Evolutionary conservation across 1,140 invertebrate species (phyloP).

Genomic region (Lepidurus arcticus): DNA sequence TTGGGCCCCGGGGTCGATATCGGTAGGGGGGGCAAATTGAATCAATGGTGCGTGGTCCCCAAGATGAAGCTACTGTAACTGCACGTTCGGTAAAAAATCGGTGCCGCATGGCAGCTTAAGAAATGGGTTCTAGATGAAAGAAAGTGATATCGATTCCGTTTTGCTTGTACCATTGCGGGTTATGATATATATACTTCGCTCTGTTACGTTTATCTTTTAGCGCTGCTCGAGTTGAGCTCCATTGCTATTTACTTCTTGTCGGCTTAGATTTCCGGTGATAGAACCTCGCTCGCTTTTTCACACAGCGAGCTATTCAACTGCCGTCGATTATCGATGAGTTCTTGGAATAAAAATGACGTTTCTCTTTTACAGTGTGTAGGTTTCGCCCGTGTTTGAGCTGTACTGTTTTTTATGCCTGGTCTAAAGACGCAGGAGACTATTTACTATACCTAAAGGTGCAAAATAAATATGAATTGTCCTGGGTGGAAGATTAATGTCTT

Average conservation of each 20-base stretch:
- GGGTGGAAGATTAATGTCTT: too few relatives aligned
- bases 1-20: slow-evolving; percentile 13
- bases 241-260: slow-evolving; percentile 15
- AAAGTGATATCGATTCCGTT: slow-evolving; percentile 14
- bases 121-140: slow-evolving; percentile 1
- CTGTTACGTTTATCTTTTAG: slow-evolving; percentile 17
- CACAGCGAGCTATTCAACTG: slow-evolving; percentile 8
- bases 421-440: too few relatives aligned
- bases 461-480: too few relatives aligned
- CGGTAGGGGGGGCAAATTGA: background rate
- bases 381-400: too few relatives aligned
- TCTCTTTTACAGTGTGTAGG: background rate
- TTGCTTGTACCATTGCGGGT: slow-evolving; percentile 11
- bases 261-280: background rate
- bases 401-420: too few relatives aligned
- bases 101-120: slow-evolving; percentile 20
- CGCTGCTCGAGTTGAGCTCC: slow-evolving; percentile 13
- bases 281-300: background rate
- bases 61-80: slow-evolving; percentile 22
- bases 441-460: too few relatives aligned
- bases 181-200: slow-evolving; percentile 10
- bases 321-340: slow-evolving; percentile 7
- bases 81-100: background rate
- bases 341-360: background rate
- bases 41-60: slow-evolving; percentile 20